Percentiles rank a stretch among this genome's conserved stretches.
These are phyloP conservation scores for Melanotaenia nigrans DNA, from an alignment of 2,797 vertebrate genomes.

Conservation along the genomic window DNA sequence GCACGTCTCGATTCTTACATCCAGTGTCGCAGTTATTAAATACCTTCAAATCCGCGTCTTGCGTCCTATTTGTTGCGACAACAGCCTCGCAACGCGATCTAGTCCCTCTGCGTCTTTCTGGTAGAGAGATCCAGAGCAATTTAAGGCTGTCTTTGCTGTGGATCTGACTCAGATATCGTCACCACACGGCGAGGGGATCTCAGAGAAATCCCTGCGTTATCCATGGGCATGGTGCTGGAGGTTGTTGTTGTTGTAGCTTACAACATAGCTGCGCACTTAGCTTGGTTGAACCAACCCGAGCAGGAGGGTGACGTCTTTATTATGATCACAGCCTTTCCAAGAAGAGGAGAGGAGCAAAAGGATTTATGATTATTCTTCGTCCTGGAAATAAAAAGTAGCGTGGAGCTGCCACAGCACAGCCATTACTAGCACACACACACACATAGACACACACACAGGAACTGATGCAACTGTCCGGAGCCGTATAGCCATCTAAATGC, in stretches of 20 bases:
- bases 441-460: constrained; percentile 54
- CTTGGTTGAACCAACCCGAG: constrained; percentile 73
- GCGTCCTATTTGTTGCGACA: constrained; percentile 62
- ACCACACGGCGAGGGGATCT: constrained; percentile 58
- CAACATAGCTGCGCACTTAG: constrained; percentile 84
- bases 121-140: constrained; percentile 37
- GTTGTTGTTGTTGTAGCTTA: constrained; percentile 75
- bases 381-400: constrained; percentile 68
- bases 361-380: constrained; percentile 68
- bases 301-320: constrained; percentile 83
- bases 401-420: constrained; percentile 54
- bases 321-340: constrained; percentile 72
- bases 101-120: constrained; percentile 32
- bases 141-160: constrained; percentile 54
- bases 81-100: constrained; percentile 52
- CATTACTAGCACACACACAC: constrained; percentile 46
- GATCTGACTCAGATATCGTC: constrained; percentile 64
- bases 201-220: constrained; percentile 67
- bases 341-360: constrained; percentile 46
- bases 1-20: constrained; percentile 36
- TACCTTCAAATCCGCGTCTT: constrained; percentile 77
- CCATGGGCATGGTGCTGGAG: constrained; percentile 75
- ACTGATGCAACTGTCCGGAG: constrained; percentile 66
- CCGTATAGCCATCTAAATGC: constrained; percentile 35
- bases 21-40: constrained; percentile 80